Base-by-base conservation (phyloP, 2,888 invertebrate species). In the Polyploca ridens region DNA sequence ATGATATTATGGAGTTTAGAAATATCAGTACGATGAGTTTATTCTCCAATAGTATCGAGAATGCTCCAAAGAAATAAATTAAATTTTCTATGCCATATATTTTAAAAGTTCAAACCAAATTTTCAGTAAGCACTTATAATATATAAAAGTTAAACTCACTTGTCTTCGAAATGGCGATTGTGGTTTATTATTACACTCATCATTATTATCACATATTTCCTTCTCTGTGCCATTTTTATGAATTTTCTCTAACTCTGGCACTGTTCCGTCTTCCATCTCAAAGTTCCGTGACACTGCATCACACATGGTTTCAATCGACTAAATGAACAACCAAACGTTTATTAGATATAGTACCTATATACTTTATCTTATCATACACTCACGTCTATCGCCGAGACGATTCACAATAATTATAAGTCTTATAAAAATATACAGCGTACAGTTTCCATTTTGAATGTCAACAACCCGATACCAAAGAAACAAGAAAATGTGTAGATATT, bases 221-320 rank as follows among this genome's bases (percentile, higher is more conserved):
- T 87, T 85, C 64, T 82, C 83, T 14, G 72, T 74, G 61, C 73
- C 82, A 76, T 83, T 84, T 69, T 78, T 83, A 69, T 88, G 79
- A 41, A 91, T 86, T 84, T 87, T 91, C 72, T 90, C 89, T 65
- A 92, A 78, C 78, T 91, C 91, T 0, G 87, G 64, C 73, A 78
- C 74, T 62, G 74, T 79, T 66, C 73, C 81, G 81, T 85, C 79
- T 72, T 87, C 89, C 92, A 93, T 93, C 79, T 74, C 77, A 72
- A 67, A 67, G 66, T 65, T 69, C 66, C 67, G 73, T 71, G 67
- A 75, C 76, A 88, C 88, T 88, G 82, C 79, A 74, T 67, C 79
- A 73, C 77, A 64, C 72, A 72, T 77, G 69, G 68, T 71, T 69
- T 71, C 69, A 74, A 78, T 71, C 77, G 69, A 67, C 72, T 81